Base-by-base conservation (phyloP, 2,113 vertebrate genomes). In the Potamarius usumacintae region DNA sequence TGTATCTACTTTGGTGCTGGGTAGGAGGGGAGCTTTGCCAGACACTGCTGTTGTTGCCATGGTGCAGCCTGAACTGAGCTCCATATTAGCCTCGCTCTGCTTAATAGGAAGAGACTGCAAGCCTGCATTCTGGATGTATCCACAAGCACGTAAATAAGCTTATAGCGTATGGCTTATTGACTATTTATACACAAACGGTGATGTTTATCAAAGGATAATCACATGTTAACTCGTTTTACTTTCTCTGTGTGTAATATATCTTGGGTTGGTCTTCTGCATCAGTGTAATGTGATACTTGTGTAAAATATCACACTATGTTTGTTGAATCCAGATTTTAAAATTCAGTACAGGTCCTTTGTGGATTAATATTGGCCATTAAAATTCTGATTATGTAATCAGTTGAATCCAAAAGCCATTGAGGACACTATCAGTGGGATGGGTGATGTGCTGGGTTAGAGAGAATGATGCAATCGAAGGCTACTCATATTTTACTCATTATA, bases 321-420 rank as follows among this genome's bases (percentile, higher is more conserved):
- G 62, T 77, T 82, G 52, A 82, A 91, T 84, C 90, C 90, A 86
- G 91, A 88, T 94, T 94, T 92, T 90, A 92, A 93, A 94, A 87
- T 91, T 85, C 91, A 93, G 92, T 92, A 93, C 92, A 92, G 90
- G 90, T 90, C 83, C 83, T 93, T 91, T 90, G 92, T 92, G 92
- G 93, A 95, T 95, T 95, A 94, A 92, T 92, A 92, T 92, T 93
- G 92, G 90, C 93, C 91, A 93, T 94, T 94, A 91, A 94, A 94
- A 94, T 94, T 90, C 90, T 92, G 94, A 92, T 95, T 93, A 95
- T 94, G 90, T 95, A 95, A 95, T 95, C 94, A 92, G 88, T 88
- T 89, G 92, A 94, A 94, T 95, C 94, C 94, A 91, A 84, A 86
- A 91, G 34, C 85, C 87, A 58, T 82, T 86, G 88, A 83, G 50